A percentile compares a stretch with the other conserved stretches of the same genome.
Conservation (phyloP, 2,797 vertebrate species). For the Diceros bicornis region DNA sequence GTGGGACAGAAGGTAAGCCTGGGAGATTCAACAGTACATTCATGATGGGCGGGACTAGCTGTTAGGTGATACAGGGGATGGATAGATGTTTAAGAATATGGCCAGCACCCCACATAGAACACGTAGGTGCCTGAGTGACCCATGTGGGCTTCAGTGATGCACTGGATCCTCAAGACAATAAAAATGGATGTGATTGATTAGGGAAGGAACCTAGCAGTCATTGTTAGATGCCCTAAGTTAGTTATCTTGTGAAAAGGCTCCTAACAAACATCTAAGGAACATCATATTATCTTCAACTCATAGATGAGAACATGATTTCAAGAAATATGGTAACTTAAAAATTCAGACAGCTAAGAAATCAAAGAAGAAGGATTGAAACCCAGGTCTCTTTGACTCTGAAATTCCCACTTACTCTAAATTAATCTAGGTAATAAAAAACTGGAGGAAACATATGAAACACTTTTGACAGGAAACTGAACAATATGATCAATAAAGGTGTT, state of each 20-base stretch:
- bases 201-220: neutral
- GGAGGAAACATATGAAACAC: neutral
- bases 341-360: conserved; percentile 29
- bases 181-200: neutral
- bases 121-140: neutral
- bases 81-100: neutral
- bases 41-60: neutral
- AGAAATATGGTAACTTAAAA: neutral
- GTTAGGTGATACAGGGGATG: neutral
- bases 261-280: neutral
- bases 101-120: neutral
- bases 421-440: neutral
- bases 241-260: neutral
- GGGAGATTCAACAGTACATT: neutral
- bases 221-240: neutral
- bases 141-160: neutral
- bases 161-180: neutral
- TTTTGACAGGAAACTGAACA: neutral
- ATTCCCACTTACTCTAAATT: neutral
- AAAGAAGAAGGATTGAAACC: neutral
- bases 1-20: neutral
- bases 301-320: neutral
- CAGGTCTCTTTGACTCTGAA: neutral
- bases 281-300: neutral
- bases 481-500: neutral